Evolutionary conservation across 1,140 invertebrate species (phyloP).

Genomic region (Steinernema khuongi): DNA sequence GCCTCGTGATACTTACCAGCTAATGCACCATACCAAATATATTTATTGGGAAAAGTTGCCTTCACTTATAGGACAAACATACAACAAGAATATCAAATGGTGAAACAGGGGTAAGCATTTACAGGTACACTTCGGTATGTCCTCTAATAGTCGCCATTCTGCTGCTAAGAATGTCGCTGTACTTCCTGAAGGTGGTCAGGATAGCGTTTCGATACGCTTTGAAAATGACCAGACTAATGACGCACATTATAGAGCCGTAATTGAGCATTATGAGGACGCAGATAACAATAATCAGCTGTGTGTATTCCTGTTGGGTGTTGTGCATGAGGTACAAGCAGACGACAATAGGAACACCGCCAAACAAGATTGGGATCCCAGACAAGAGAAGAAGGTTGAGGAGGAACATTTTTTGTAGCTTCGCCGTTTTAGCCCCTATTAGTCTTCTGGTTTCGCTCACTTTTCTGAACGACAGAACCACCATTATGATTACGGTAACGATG

Average conservation of each 20-base stretch:
- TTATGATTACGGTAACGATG: not conserved
- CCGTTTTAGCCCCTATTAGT: not conserved
- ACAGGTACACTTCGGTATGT: too few relatives aligned
- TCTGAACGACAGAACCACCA: not conserved
- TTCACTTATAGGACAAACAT: too few relatives aligned
- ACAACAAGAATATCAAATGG: too few relatives aligned
- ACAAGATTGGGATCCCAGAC: not conserved
- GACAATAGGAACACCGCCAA: not conserved
- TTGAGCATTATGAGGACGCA: not conserved
- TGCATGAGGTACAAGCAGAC: not conserved
- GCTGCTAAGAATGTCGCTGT: too few relatives aligned
- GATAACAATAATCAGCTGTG: not conserved
- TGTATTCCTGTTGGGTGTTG: not conserved
- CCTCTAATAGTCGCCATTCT: too few relatives aligned
- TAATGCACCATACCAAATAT: too few relatives aligned
- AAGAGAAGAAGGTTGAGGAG: not conserved
- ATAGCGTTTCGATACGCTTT: too few relatives aligned
- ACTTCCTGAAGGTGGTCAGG: too few relatives aligned
- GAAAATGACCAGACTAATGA: not conserved
- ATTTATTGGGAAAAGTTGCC: too few relatives aligned
- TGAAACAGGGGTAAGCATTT: too few relatives aligned
- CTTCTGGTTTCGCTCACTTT: not conserved
- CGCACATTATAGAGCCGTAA: not conserved
- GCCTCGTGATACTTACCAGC: too few relatives aligned
- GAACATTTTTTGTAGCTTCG: not conserved